A percentile compares a stretch with the other conserved stretches of the same genome.
Conservation (phyloP, 2,888 invertebrate species). For the Nymphalis urticae region DNA sequence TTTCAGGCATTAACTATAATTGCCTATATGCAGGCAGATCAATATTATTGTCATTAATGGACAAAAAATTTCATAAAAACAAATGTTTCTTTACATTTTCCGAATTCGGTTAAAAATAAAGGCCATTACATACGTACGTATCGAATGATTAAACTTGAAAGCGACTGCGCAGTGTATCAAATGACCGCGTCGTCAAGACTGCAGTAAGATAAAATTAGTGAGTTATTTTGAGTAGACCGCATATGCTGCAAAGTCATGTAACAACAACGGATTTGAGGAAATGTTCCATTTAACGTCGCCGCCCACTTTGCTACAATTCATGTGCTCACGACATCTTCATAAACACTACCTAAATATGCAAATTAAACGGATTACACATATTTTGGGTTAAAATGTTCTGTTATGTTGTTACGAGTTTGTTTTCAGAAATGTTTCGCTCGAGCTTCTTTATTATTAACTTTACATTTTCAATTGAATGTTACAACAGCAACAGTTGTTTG, state of each 20-base stretch:
- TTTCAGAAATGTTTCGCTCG: no score
- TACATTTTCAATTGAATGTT: not conserved
- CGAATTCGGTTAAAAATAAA: not conserved
- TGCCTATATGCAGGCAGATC: no score
- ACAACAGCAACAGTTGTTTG: not conserved
- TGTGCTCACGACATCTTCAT: conserved; percentile 52
- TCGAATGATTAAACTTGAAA: conserved; percentile 37
- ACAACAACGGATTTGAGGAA: conserved; percentile 68
- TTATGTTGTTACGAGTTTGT: not conserved
- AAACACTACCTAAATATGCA: conserved; percentile 37
- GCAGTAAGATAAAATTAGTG: conserved; percentile 60
- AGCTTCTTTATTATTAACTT: no score
- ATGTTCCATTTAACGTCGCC: conserved; percentile 58
- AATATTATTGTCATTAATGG: no score
- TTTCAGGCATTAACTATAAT: no score
- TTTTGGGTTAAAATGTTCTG: not conserved
- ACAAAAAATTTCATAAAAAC: no score
- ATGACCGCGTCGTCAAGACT: conserved; percentile 46
- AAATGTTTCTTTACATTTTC: no score
- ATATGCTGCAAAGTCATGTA: conserved; percentile 56
- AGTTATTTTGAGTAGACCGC: conserved; percentile 57
- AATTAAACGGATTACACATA: conserved; percentile 11
- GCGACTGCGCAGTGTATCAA: conserved; percentile 43
- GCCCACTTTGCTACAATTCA: conserved; percentile 45
- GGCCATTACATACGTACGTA: conserved; percentile 21